Conservation (phyloP, 2,113 vertebrate genomes). For the Zosterops borbonicus region DNA sequence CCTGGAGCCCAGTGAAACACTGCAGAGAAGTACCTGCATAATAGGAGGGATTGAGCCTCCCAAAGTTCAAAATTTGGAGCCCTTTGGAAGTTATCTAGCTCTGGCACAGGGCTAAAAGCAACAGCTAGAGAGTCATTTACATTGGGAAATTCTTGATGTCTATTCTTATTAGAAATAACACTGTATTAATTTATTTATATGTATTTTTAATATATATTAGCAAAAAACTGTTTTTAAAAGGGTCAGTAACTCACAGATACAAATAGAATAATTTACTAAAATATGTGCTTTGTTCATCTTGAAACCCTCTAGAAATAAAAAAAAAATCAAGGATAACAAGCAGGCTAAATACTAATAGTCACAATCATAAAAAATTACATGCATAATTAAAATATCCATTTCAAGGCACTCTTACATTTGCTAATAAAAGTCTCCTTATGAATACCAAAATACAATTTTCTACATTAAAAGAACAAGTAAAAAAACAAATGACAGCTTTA, state of each 20-base stretch:
- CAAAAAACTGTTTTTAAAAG: slow-evolving; percentile 64
- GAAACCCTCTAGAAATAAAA: slow-evolving; percentile 52
- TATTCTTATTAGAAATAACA: slow-evolving; percentile 56
- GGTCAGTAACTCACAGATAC: slow-evolving; percentile 64
- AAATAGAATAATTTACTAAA: slow-evolving; percentile 62
- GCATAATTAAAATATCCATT: slow-evolving; percentile 66
- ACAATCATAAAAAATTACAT: slow-evolving; percentile 69
- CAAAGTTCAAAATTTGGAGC: background rate
- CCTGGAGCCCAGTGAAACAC: background rate
- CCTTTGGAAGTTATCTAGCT: background rate
- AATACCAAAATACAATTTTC: slow-evolving; percentile 37
- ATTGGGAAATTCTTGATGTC: slow-evolving; percentile 47
- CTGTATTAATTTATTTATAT: background rate
- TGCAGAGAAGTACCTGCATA: background rate
- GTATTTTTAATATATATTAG: background rate
- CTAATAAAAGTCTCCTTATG: slow-evolving; percentile 33
- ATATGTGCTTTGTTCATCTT: slow-evolving; percentile 48
- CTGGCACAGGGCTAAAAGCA: slow-evolving; percentile 5
- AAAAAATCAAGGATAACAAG: slow-evolving; percentile 60
- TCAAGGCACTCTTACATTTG: slow-evolving; percentile 32
- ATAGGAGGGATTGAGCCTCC: background rate
- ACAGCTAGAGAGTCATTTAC: background rate
- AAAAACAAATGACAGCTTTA: background rate
- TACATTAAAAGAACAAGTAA: background rate
- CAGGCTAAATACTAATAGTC: slow-evolving; percentile 69